Evolutionary conservation across 2,113 vertebrate genomes (phyloP), one percentile per base, ranked within the genome.

Genomic region (Pteruthius melanotis): DNA sequence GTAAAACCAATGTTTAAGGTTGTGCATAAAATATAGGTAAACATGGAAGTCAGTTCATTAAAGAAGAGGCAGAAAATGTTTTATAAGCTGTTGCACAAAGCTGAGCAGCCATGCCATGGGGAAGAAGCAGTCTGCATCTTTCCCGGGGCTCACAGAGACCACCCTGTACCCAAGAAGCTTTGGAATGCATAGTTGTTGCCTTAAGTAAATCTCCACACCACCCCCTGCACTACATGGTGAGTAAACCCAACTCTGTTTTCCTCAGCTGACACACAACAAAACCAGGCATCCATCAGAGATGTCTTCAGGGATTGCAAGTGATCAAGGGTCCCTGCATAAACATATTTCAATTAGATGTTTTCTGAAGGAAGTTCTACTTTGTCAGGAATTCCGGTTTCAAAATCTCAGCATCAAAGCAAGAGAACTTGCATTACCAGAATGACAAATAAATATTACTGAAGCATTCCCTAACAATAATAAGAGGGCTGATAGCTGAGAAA

Each of bases 401-500:
- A 91, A 54, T 31, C 47, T 60, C 22, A 88, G n/a, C 60, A 80
- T 84, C 79, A 95, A 93, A 97, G 64, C 44, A 71, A 79, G 78
- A 53, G 45, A 89, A 57, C 59, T 76, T 88, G 39, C 52, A 76
- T 95, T 96, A 83, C 66, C 68, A 77, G 82, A 71, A 95, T 91
- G 72, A 89, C 65, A 91, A 96, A 84, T 88, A 97, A 92, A 92
- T 97, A 88, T 72, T 87, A 64, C 64, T 96, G 85, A 93, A 95
- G 85, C 69, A 80, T 97, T 95, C 54, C 93, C 59, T 93, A 90
- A 93, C 31, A 71, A 84, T 96, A 97, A 97, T 93, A 89, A 88
- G 90, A 95, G 79, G 87, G 80, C 50, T 95, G 95, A 97, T 95
- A 97, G 87, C 86, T 93, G 52, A 89, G 60, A 71, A 88, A 93